These are phyloP conservation scores for Zaprionus kolodkinae DNA, from an alignment of 1,140 invertebrate genomes.

Conservation along the genomic window DNA sequence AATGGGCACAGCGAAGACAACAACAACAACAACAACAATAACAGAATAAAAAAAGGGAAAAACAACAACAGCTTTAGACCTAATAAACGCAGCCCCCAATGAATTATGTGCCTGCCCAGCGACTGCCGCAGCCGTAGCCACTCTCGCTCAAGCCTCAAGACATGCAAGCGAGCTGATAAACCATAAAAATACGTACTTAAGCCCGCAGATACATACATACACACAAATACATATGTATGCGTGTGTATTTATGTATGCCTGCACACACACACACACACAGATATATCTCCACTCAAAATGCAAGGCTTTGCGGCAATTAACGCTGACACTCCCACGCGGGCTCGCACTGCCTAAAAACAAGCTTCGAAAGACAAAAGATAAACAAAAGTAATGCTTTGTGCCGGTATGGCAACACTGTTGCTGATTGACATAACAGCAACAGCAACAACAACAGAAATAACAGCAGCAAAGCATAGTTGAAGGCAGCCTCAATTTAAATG, in stretches of 20 bases:
- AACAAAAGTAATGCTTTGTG: slow-evolving; percentile 62
- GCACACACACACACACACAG: slow-evolving; percentile 9
- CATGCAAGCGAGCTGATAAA: slow-evolving; percentile 44
- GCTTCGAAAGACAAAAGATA: slow-evolving; percentile 41
- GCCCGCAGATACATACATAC: neutral
- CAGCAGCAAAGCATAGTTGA: neutral
- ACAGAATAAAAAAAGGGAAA: slow-evolving; percentile 23
- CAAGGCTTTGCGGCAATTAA: slow-evolving; percentile 75
- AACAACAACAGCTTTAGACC: slow-evolving; percentile 35
- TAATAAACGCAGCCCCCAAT: slow-evolving; percentile 59
- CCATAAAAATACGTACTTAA: slow-evolving; percentile 47
- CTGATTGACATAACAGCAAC: slow-evolving; percentile 46
- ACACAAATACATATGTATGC: neutral
- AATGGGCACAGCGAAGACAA: slow-evolving; percentile 36
- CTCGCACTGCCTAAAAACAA: slow-evolving; percentile 22
- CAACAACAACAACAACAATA: slow-evolving; percentile 17
- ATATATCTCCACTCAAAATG: slow-evolving; percentile 49
- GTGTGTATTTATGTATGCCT: neutral
- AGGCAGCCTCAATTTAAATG: slow-evolving; percentile 42
- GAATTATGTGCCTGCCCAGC: slow-evolving; percentile 47
- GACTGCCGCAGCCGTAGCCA: too few relatives aligned
- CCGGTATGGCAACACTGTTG: slow-evolving; percentile 59
- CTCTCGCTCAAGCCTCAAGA: slow-evolving; percentile 21
- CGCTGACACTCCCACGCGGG: slow-evolving; percentile 75
- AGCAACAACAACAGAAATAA: slow-evolving; percentile 40